phyloP scores from a whole-genome alignment of 2,113 vertebrate genomes.

The Odobenus rosmarus region DNA sequence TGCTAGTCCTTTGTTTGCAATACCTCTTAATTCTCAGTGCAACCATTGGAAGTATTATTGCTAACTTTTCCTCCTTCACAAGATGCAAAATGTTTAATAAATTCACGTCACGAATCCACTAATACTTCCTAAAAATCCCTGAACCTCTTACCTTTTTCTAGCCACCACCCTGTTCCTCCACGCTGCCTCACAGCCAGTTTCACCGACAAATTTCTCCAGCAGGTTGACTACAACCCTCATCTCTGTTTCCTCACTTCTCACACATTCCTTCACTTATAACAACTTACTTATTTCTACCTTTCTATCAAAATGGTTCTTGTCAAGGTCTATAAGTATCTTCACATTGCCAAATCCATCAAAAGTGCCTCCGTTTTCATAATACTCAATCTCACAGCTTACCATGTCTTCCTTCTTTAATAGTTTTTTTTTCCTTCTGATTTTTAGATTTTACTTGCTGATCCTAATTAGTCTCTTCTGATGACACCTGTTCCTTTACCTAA shows the following conservation, averaged over 20 bases:
- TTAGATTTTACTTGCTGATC: background rate
- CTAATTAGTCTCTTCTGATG: background rate
- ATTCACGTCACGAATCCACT: background rate
- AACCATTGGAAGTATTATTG: background rate
- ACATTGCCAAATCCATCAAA: background rate
- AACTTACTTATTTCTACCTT: background rate
- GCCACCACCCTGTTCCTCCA: background rate
- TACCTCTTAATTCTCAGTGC: background rate
- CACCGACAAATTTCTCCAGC: background rate
- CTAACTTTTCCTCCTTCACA: background rate
- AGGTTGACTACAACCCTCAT: background rate
- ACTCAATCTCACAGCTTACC: background rate
- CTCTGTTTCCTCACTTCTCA: background rate
- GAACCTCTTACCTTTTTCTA: background rate
- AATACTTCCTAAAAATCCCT: background rate
- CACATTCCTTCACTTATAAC: background rate
- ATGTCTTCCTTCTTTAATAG: background rate
- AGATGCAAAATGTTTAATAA: background rate
- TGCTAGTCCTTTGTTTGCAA: background rate
- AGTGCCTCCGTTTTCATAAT: background rate
- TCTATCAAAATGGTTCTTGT: background rate
- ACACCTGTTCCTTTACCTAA: background rate
- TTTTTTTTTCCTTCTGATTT: background rate
- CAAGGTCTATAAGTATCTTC: background rate
- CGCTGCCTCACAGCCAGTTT: background rate